Base-by-base conservation (phyloP, 2,888 invertebrate species). In the Fragum sueziense region DNA sequence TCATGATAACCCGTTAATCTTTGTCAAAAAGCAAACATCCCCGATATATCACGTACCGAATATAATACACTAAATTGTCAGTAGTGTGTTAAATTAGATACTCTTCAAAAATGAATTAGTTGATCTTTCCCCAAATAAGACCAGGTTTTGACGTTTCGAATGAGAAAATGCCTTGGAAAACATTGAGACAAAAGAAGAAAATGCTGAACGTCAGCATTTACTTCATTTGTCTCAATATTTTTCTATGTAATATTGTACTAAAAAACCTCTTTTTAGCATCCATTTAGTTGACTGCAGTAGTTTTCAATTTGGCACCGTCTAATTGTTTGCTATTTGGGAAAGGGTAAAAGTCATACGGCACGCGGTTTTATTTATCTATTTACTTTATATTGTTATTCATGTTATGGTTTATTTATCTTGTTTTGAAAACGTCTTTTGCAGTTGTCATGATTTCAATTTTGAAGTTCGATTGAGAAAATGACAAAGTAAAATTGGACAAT, bases 31-130 rank as follows among this genome's bases (percentile, higher is more conserved):
- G 37, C 6, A 37, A 34, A 34, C 41, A 65, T 33, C 33, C 27
- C 33, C 27, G 11, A 57, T 57, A 57, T 57, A 57, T 57, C 57
- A 57, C 57, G 57, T 57, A 20, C 41, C 65, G 34, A 22, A 3
- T 41, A 25, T 0, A 37, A 11, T 41, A 65, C 41, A 41, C 20
- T 27, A 25, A 41, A 65, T 65, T 65, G 65, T 9, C 65, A 65
- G 34, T 27, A 41, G 11, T 27, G 25, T 65, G 65, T 65, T 65
- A 65, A 7, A 65, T 65, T 37, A 27, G 65, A 41, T 31, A 41
- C 65, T 65, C 65, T 65, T 65, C 65, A 65, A 25, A 25, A 17
- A 25, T 22, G 41, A 65, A 65, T 65, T 65, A 65, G 65, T 14
- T 65, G 22, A 34, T n/a, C n/a, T n/a, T n/a, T n/a, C n/a, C n/a